These are phyloP conservation scores for Endotricha flammealis DNA, from an alignment of 2,888 invertebrate genomes.

Conservation along the genomic window DNA sequence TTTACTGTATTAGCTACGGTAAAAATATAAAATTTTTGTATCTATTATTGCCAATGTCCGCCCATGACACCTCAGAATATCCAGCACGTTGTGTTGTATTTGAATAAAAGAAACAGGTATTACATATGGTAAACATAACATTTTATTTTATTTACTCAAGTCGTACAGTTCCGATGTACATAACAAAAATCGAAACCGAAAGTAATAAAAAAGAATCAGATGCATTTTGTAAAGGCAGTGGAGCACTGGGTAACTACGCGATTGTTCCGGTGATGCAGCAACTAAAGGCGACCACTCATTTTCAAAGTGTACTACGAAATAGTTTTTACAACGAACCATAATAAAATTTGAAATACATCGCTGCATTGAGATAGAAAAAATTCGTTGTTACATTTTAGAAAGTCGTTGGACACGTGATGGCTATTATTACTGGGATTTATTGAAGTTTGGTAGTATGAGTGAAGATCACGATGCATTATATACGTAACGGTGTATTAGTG, in stretches of 20 bases:
- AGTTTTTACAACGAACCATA: slow-evolving; percentile 10
- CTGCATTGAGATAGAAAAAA: slow-evolving; percentile 10
- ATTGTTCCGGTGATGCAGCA: slow-evolving; percentile 54
- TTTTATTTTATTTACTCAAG: background rate
- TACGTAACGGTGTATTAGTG: slow-evolving; percentile 70
- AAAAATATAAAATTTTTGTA: too few species aligned
- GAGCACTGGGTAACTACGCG: slow-evolving; percentile 61
- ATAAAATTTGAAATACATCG: slow-evolving; percentile 27
- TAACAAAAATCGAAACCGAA: slow-evolving; percentile 58
- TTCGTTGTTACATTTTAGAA: slow-evolving; percentile 12
- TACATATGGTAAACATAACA: background rate
- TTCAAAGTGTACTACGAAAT: slow-evolving; percentile 27
- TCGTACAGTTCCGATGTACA: slow-evolving; percentile 31
- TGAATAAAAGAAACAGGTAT: too few species aligned
- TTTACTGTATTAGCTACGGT: too few species aligned
- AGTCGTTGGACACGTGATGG: slow-evolving; percentile 16
- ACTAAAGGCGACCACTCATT: slow-evolving; percentile 38
- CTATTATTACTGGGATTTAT: slow-evolving; percentile 1
- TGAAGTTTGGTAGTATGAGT: slow-evolving; percentile 32
- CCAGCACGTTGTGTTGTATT: too few species aligned
- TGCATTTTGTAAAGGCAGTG: slow-evolving; percentile 65
- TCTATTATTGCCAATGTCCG: too few species aligned
- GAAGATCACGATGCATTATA: slow-evolving; percentile 56
- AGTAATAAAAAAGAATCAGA: slow-evolving; percentile 55
- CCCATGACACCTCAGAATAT: too few species aligned